Base-by-base conservation (phyloP, 2,888 invertebrate species). In the Amblyjoppa proteus region DNA sequence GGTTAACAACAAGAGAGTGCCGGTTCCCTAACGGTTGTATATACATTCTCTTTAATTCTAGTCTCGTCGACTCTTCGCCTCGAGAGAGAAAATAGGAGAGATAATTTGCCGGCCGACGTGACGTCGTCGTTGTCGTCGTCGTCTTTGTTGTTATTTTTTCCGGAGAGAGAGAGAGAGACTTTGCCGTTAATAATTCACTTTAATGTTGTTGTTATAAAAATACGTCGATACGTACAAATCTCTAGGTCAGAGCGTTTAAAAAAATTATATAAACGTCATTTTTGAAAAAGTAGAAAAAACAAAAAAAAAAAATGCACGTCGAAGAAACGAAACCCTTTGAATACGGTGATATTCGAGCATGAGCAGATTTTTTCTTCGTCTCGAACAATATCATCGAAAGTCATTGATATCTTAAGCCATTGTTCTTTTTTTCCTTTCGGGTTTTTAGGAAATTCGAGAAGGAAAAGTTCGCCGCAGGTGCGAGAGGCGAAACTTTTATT, bases 1-100 rank as follows among this genome's bases (percentile, higher is more conserved):
- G 85, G 81, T 87, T 87, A 87, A 85, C 83, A 87, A 85, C 83
- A 83, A 85, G 87, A 38, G 20, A 79, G 78, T 70, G 83, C 70
- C 66, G 58, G 74, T 75, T 70, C 56, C 49, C 31, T 58, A 78
- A 66, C 49, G 74, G 66, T 28, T 34, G 6, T 34, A 81, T 68
- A 77, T 69, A 69, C 58, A 61, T 74, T 69, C 58, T 38, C 49
- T 64, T 58, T 11, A 41, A 41, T 41, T 78, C 38, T 34, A 74
- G 58, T 74, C 66, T 82, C 56, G 56, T 58, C 71, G 51, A 31
- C 76, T 80, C 69, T 70, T 53, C 74, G 49, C 41, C 11, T 25
- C 41, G 11, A 31, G 75, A 38, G 61, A 28, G 71, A 58, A 73
- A 64, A 77, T 68, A 69, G 76, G 56, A 77, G 61, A 83, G 76